Percentiles rank a stretch among this genome's conserved stretches.
phyloP scores from a whole-genome alignment of 2,797 vertebrate species.

The Sebastes trivittatus region DNA sequence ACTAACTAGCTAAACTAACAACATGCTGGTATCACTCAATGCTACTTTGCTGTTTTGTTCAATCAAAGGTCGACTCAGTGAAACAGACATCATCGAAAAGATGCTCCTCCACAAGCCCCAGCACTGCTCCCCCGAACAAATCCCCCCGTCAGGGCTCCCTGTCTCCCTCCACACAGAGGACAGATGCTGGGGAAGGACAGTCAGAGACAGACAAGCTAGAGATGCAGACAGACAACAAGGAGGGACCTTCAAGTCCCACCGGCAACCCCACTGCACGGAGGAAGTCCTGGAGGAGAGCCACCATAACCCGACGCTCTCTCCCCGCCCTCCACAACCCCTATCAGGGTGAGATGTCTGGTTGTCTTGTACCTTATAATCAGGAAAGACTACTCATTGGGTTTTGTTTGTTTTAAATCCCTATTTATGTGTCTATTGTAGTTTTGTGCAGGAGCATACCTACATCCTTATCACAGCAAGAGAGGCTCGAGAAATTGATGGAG shows the following conservation, averaged over 20 bases:
- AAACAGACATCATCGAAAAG: conserved; percentile 60
- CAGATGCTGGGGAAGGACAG: conserved; percentile 13
- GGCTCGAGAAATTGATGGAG: conserved; percentile 82
- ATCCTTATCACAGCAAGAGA: conserved; percentile 77
- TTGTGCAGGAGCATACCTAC: conserved; percentile 79
- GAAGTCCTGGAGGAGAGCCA: conserved; percentile 84
- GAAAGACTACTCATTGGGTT: fast-evolving
- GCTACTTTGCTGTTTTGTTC: background rate
- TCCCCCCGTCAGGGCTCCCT: conserved; percentile 60
- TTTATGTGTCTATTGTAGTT: conserved; percentile 55
- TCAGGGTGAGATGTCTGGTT: conserved; percentile 63
- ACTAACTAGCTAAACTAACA: background rate
- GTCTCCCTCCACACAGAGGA: background rate
- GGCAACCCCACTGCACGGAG: conserved; percentile 54
- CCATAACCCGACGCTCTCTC: conserved; percentile 77
- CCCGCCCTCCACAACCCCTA: conserved; percentile 70
- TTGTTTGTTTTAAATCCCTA: background rate
- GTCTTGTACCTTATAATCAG: background rate
- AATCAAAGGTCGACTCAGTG: conserved; percentile 42
- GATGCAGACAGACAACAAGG: conserved; percentile 12
- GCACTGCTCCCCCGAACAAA: conserved; percentile 63
- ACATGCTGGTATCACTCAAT: background rate
- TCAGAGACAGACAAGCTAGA: conserved; percentile 24
- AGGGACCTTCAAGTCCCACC: conserved; percentile 6
- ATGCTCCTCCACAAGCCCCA: conserved; percentile 43